Evolutionary conservation across 2,113 vertebrate genomes (phyloP).

Genomic region (Anguilla japonica): DNA sequence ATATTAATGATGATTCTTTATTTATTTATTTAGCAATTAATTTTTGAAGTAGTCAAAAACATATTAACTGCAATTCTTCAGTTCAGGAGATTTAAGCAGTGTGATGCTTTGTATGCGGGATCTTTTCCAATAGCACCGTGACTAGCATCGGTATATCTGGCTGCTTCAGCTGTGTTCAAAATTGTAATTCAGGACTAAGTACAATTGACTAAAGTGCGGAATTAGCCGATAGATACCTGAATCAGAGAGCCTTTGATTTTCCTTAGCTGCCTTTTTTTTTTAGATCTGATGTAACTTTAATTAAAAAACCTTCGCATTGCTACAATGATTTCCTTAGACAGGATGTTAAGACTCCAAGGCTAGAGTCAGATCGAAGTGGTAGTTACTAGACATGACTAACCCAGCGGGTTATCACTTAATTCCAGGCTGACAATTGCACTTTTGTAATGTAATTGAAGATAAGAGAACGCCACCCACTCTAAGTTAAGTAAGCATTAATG

Average conservation of each 20-base stretch:
- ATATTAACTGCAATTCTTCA: neutral
- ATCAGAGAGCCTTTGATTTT: constrained; percentile 16
- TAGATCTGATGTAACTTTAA: neutral
- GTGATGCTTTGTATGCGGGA: neutral
- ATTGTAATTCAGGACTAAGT: constrained; percentile 14
- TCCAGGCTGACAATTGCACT: neutral
- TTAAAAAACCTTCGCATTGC: neutral
- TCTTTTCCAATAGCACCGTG: neutral
- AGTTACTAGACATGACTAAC: neutral
- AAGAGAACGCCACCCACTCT: neutral
- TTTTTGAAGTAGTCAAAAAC: neutral
- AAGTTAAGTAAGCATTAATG: neutral
- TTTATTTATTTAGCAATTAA: too few relatives aligned
- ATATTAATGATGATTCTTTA: too few relatives aligned
- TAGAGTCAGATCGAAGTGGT: neutral
- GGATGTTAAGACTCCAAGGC: constrained; percentile 11
- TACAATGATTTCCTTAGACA: neutral
- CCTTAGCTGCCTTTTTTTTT: neutral
- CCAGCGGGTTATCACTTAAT: neutral
- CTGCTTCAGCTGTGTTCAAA: neutral
- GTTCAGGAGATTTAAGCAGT: neutral
- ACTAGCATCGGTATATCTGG: neutral
- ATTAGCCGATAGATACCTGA: constrained; percentile 19
- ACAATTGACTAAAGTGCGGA: constrained; percentile 11
- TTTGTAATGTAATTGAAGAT: neutral